Base-by-base conservation (phyloP, 1,140 invertebrate genomes). In the Pogonomyrmex barbatus region DNA sequence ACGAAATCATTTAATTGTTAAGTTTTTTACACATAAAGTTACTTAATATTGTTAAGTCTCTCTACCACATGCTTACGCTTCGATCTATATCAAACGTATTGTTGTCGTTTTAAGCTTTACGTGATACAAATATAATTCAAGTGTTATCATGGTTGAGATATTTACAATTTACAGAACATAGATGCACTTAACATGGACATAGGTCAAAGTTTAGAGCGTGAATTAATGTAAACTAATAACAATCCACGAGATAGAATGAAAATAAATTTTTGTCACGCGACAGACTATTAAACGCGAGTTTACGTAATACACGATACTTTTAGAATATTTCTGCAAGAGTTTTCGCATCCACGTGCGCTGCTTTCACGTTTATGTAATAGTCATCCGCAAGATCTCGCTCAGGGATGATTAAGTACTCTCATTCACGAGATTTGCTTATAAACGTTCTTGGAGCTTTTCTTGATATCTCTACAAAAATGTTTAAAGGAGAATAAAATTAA, bases 191-290 rank as follows among this genome's bases (percentile, higher is more conserved):
- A 17, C n/a, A n/a, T 47, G 33, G 24, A 0, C 33, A 52, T 54
- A 30, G 24, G 12, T 79, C 2, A 50, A 24, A 8, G 10, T 52
- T 78, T 50, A 9, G 67, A 67, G 42, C 9, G 3, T 30, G 24
- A 79, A 17, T 56, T 56, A 33, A 68, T 39, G 12, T 17, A 10
- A 50, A 70, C 4, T 47, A 24, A 24, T 10, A 47, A 77, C 42
- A 14, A 8, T 36, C 17, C n/a, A 30, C 24, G 12, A 6, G 8
- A 42, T 67, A 67, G 4, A 56, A 12, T 17, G 12, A 56, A 24
- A 9, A 81, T 6, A 68, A 50, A 68, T 56, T 54, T 81, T 68
- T 81, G 39, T 68, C 47, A 79, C 24, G 24, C 5, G 36, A 54
- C 14, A 14, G 1, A 30, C 0, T 33, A 17, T 45, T 67, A 33